Conservation (phyloP, 1,140 invertebrate species). For the Oedothorax gibbosus region DNA sequence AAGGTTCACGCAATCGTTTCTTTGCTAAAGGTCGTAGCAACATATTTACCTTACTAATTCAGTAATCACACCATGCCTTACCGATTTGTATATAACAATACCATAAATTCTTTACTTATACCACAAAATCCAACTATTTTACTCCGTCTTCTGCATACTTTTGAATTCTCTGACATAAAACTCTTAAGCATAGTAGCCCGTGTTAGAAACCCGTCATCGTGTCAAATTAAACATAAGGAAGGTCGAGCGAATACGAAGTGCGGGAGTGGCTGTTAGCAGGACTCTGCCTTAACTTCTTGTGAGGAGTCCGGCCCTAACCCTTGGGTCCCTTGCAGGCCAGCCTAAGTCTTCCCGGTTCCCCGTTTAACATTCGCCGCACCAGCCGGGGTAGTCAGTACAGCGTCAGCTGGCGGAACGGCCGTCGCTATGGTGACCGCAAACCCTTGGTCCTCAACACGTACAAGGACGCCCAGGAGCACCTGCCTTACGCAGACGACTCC, state of each 20-base stretch:
- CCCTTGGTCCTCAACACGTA: slow-evolving; percentile 94
- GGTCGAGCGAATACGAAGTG: not conserved
- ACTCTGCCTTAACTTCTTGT: slow-evolving; percentile 12
- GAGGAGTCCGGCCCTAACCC: slow-evolving; percentile 18
- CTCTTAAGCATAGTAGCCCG: no score
- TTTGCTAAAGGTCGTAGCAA: no score
- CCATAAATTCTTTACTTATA: no score
- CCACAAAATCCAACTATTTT: no score
- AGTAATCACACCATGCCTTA: no score
- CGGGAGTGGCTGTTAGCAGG: slow-evolving; percentile 31
- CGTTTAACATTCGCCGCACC: slow-evolving; percentile 89
- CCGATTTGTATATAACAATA: no score
- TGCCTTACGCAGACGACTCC: slow-evolving; percentile 97
- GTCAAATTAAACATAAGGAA: no score
- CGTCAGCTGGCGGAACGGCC: slow-evolving; percentile 76
- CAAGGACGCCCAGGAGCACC: slow-evolving; percentile 93
- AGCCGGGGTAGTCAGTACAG: slow-evolving; percentile 92
- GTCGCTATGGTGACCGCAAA: slow-evolving; percentile 82
- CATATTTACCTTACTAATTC: no score
- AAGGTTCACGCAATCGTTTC: no score
- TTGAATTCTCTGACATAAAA: no score
- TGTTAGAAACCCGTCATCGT: no score
- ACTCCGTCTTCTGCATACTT: no score
- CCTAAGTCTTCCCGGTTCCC: slow-evolving; percentile 94
- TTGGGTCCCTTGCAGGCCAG: slow-evolving; percentile 79